Evolutionary conservation across 2,888 invertebrate species (phyloP).

Genomic region (Leptinotarsa peninsularis): DNA sequence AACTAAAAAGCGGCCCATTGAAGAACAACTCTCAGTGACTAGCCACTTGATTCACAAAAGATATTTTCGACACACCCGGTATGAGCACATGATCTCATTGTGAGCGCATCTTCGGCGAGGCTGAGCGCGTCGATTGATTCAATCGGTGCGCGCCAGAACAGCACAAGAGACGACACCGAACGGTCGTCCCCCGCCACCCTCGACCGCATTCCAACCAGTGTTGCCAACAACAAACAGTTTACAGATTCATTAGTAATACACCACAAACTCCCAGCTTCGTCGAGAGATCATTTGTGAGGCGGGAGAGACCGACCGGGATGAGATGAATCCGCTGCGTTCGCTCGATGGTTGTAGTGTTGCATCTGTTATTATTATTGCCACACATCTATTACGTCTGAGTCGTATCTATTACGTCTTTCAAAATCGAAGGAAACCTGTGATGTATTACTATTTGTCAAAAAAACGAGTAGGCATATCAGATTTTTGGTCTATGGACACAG

Average conservation of each 20-base stretch:
- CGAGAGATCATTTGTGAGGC: slow-evolving; percentile 41
- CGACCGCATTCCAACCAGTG: slow-evolving; percentile 67
- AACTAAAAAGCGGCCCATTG: too few relatives aligned
- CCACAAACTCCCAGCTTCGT: slow-evolving; percentile 54
- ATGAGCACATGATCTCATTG: slow-evolving; percentile 31
- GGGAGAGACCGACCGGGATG: slow-evolving; percentile 26
- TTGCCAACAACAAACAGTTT: slow-evolving; percentile 66
- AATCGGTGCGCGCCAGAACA: slow-evolving; percentile 56
- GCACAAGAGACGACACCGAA: slow-evolving; percentile 57
- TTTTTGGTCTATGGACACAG: too few relatives aligned
- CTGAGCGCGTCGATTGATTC: slow-evolving; percentile 59
- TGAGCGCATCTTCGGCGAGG: slow-evolving; percentile 55
- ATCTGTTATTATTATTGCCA: background rate
- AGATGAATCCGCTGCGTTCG: slow-evolving; percentile 10
- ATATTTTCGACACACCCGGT: slow-evolving; percentile 8
- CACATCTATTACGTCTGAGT: too few relatives aligned
- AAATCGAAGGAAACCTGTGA: too few relatives aligned
- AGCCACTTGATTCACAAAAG: too few relatives aligned
- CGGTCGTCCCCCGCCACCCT: slow-evolving; percentile 68
- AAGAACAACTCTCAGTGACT: too few relatives aligned
- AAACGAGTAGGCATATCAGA: too few relatives aligned
- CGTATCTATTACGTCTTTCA: too few relatives aligned
- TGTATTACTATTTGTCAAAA: too few relatives aligned
- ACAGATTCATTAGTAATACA: slow-evolving; percentile 66
- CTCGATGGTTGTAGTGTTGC: slow-evolving; percentile 20